These are phyloP conservation scores for Panzeria rudis DNA, from an alignment of 2,888 invertebrate species.

Conservation along the genomic window DNA sequence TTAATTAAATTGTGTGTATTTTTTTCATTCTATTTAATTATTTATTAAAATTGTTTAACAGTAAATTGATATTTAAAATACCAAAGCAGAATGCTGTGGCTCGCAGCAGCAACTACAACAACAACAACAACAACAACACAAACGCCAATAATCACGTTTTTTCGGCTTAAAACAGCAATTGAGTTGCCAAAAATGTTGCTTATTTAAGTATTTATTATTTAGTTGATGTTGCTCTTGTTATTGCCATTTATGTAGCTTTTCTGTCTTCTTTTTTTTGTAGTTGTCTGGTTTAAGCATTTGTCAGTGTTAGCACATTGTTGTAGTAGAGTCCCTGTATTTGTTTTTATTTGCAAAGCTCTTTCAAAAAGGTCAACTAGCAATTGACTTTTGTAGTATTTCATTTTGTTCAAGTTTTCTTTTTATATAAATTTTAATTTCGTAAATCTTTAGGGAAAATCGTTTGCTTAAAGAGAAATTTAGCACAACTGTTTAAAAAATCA, in stretches of 20 bases:
- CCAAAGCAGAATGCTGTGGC: constrained; percentile 23
- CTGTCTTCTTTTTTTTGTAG: constrained; percentile 6
- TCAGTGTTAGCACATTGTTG: constrained; percentile 19
- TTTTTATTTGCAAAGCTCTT: background rate
- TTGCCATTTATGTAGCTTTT: constrained; percentile 54
- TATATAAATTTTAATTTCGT: constrained; percentile 13
- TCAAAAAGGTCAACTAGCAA: constrained; percentile 61
- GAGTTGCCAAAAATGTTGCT: constrained; percentile 61
- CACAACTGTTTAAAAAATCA: constrained; percentile 1
- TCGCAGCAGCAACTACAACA: background rate
- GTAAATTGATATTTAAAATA: constrained; percentile 70
- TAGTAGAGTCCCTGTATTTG: constrained; percentile 17
- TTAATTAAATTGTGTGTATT: constrained; percentile 27
- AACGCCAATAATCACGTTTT: constrained; percentile 61
- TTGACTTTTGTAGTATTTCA: constrained; percentile 39
- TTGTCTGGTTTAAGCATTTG: constrained; percentile 38
- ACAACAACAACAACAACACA: constrained; percentile 1
- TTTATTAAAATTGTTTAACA: constrained; percentile 27
- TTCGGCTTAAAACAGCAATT: constrained; percentile 42
- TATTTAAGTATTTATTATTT: constrained; percentile 42
- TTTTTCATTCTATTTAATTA: background rate
- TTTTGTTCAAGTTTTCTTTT: constrained; percentile 31
- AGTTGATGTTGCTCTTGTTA: constrained; percentile 63
- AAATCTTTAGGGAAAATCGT: constrained; percentile 15
- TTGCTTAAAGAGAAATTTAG: constrained; percentile 10